Base-by-base conservation (phyloP, 2,797 vertebrate genomes). In the Mycteria americana region DNA sequence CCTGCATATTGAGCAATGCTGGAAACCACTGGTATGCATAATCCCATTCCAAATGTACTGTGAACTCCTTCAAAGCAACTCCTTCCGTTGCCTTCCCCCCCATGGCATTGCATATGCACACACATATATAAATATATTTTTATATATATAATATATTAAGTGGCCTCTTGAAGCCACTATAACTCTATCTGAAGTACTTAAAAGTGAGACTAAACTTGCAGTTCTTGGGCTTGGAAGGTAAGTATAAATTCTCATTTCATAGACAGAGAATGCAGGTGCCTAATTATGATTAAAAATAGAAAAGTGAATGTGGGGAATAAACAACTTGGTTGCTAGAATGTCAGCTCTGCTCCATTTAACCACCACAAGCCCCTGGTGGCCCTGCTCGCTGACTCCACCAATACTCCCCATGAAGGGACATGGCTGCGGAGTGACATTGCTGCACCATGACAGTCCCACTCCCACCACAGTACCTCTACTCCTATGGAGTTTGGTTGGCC, bases 21-120 rank as follows among this genome's bases (percentile, higher is more conserved):
- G 43, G 50, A 93, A 91, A 87, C 48, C 75, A 77, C 68, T 60
- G 63, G 84, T 31, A 80, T 92, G 68, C 78, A 83, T 17, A 83
- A 85, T 31, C 24, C 60, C 19, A 53, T 60, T 56, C 50, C 74
- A 84, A 83, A 80, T 23, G 35, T 46, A 59, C 54, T 67, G 21
- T 33, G 56, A 86, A 37, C 18, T 48, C n/a, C 63, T 76, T 82
- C 77, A 82, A 85, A 95, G 75, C 45, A 89, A 57, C 18, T 68
- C 54, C 54, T 78, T 35, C 21, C 7, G 2, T 25, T 41, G 54
- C 30, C 33, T 63, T 28, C 10, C 10, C 9, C 18, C 16, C 18
- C 33, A 3, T 0, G 3, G 16, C 64, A 76, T 0, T 68, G 9
- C 41, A 86, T 9, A 53, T 6, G 16, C 11, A 59, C 16, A 22